Percentiles rank a stretch among this genome's conserved stretches.
These are phyloP conservation scores for Stegodyphus mimosarum DNA, from an alignment of 1,140 invertebrate species.

Conservation along the genomic window DNA sequence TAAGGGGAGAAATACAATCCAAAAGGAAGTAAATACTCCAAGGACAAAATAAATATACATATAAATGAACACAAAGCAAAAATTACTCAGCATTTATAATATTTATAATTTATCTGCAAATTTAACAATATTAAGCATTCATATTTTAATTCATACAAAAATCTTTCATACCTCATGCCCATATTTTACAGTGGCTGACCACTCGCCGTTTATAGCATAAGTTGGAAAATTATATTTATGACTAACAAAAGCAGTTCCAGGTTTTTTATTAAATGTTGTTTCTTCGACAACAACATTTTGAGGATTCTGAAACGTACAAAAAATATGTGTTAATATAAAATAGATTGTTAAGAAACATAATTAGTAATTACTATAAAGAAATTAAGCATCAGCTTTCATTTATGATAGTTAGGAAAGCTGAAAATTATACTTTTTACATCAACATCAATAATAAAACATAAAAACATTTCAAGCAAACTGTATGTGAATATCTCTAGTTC, in stretches of 20 bases:
- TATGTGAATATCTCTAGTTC: no score
- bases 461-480: no score
- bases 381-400: no score
- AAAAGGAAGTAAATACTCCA: no score
- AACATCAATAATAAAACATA: no score
- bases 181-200: conserved; percentile 60
- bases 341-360: no score
- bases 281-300: conserved; percentile 62
- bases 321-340: not conserved
- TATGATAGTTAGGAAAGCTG: no score
- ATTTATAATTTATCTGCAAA: not conserved
- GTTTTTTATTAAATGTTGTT: conserved; percentile 1
- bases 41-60: no score
- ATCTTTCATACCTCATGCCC: conserved; percentile 39
- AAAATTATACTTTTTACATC: no score
- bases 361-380: no score
- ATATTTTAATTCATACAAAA: not conserved
- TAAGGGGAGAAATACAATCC: no score
- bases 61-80: conserved; percentile 2
- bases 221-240: conserved; percentile 62
- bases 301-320: conserved; percentile 61
- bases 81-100: not conserved
- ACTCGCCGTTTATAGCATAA: conserved; percentile 61
- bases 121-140: not conserved
- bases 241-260: conserved; percentile 41